Base-by-base conservation (phyloP, 2,113 vertebrate genomes). In the Sander lucioperca region DNA sequence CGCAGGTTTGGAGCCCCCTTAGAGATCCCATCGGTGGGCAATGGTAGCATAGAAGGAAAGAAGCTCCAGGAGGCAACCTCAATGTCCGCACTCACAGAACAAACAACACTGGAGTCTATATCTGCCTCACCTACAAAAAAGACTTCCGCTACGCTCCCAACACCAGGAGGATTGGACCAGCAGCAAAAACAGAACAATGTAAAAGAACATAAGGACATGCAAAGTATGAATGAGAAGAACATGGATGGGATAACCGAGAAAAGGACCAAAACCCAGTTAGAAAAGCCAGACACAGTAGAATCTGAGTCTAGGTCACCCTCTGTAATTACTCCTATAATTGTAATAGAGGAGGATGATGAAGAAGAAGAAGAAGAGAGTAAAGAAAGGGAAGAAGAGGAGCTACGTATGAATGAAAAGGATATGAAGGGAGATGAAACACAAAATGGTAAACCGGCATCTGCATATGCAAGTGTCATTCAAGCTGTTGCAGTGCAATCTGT, bases 1-100 rank as follows among this genome's bases (percentile, higher is more conserved):
- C 96, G 98, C 39, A 95, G 97, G 11, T 97, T 96, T 0, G 98
- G 98, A 1, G 97, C 96, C 0, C 98, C 98, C 3, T 89, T 99
- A 1, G 97, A 99, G 90, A 98, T 99, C 57, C 98, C 98, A 0
- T 96, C 90, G 79, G 91, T 39, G 73, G 82, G 25, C 54, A 94
- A 18, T 88, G 94, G 71, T 54, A 95, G 53, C 94, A 43, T 74
- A 3, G 84, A 88, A 1, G 88, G 79, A 5, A 92, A 94, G 64
- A 91, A 86, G 47, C 94, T 97, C 15, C 96, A 96, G 79, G 97
- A 97, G 82, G 97, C 96, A 0, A 96, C 95, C 0, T 98, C 97
- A 0, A 94, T 97, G 90, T 97, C 97, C 0, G 96, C 96, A 0
- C 92, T 97, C 33, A 95, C 95, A 0, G 97, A 96, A 25, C 90